Conservation (phyloP, 2,113 vertebrate species). For the Tragelaphus imberbis region DNA sequence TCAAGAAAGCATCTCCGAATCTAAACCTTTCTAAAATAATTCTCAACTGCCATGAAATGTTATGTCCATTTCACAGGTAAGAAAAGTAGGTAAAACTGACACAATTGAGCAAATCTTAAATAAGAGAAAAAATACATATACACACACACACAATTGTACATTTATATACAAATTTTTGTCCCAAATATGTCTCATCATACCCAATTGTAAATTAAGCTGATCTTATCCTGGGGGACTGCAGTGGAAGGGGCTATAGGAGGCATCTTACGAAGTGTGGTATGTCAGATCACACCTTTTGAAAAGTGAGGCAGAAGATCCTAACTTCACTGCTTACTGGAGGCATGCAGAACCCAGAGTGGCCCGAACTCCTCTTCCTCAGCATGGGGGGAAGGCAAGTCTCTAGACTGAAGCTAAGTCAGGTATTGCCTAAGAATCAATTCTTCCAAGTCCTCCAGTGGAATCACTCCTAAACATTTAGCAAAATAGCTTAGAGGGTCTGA, state of each 20-base stretch:
- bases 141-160: not conserved
- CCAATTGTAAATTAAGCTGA: not conserved
- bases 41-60: not conserved
- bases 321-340: not conserved
- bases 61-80: not conserved
- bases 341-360: not conserved
- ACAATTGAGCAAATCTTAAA: not conserved
- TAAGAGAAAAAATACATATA: not conserved
- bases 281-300: not conserved
- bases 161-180: not conserved
- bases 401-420: not conserved
- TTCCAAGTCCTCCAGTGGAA: not conserved
- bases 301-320: not conserved
- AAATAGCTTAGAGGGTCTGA: not conserved
- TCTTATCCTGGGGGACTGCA: not conserved
- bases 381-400: not conserved
- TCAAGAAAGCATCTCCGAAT: not conserved
- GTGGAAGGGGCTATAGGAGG: not conserved
- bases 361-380: not conserved
- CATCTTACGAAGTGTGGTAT: not conserved
- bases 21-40: constrained; percentile 27
- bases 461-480: not conserved
- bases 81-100: not conserved
- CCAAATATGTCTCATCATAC: not conserved
- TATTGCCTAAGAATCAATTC: not conserved